phyloP scores from a whole-genome alignment of 2,113 vertebrate genomes.

The Brachyistius frenatus region DNA sequence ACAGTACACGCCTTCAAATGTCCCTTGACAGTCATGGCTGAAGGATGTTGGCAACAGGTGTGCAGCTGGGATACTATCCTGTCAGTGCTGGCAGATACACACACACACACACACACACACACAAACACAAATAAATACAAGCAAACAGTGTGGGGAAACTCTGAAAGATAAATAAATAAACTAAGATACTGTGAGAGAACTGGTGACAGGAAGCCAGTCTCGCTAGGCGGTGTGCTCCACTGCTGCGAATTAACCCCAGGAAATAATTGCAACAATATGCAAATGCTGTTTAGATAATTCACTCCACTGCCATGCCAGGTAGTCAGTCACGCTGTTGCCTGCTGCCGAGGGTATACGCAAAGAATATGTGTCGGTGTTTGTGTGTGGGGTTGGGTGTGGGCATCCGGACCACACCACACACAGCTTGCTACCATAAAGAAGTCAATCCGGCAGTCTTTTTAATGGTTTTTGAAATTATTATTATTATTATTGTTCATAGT shows the following conservation, averaged over 20 bases:
- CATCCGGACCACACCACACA: constrained; percentile 18
- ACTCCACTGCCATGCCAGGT: constrained; percentile 90
- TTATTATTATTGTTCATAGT: background rate
- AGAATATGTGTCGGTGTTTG: constrained; percentile 15
- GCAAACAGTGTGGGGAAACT: constrained; percentile 38
- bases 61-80: constrained; percentile 79
- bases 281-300: constrained; percentile 98
- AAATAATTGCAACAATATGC: constrained; percentile 99
- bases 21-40: constrained; percentile 77
- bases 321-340: constrained; percentile 89
- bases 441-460: background rate
- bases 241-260: constrained; percentile 98
- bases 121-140: constrained; percentile 45
- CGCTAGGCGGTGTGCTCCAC: constrained; percentile 91
- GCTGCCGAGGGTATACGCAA: constrained; percentile 65
- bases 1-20: constrained; percentile 58
- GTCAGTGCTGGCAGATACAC: constrained; percentile 87
- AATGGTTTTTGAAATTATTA: no score
- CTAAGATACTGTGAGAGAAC: constrained; percentile 85
- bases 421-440: constrained; percentile 25
- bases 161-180: constrained; percentile 72
- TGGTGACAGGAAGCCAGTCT: constrained; percentile 93
- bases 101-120: constrained; percentile 38
- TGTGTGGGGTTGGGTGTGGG: constrained; percentile 16
- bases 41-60: constrained; percentile 89